These are phyloP conservation scores for Cheilosia pagana DNA, from an alignment of 2,888 invertebrate genomes.

Conservation along the genomic window DNA sequence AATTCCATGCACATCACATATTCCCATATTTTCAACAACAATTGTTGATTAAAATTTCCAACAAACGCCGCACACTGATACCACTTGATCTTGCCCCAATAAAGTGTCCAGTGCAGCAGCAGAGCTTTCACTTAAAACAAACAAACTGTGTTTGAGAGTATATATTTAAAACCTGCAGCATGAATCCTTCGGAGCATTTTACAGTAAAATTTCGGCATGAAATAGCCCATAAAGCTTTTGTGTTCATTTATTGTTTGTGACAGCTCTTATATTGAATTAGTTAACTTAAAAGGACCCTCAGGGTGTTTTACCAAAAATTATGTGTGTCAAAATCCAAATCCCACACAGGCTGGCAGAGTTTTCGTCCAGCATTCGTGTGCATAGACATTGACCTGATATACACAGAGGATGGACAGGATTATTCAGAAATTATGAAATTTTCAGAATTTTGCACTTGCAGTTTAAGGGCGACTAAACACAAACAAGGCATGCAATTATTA, in stretches of 20 bases:
- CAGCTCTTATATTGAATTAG: slow-evolving; percentile 75
- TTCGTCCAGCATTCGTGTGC: slow-evolving; percentile 27
- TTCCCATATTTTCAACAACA: background rate
- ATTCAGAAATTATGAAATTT: slow-evolving; percentile 69
- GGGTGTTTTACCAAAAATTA: slow-evolving; percentile 69
- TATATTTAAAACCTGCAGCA: background rate
- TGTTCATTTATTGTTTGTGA: slow-evolving; percentile 76
- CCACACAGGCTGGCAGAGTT: background rate
- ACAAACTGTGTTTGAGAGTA: background rate
- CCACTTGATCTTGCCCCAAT: background rate
- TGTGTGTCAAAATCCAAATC: slow-evolving; percentile 46
- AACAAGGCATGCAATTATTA: slow-evolving; percentile 60
- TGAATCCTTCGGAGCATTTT: slow-evolving; percentile 45
- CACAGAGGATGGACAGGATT: slow-evolving; percentile 51
- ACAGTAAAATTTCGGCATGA: slow-evolving; percentile 73
- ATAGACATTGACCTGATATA: slow-evolving; percentile 37
- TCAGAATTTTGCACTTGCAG: slow-evolving; percentile 31
- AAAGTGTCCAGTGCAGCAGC: background rate
- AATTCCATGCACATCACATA: background rate
- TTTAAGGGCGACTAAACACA: slow-evolving; percentile 26
- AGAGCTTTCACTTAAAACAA: background rate
- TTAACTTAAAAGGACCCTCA: slow-evolving; percentile 70
- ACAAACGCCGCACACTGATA: background rate
- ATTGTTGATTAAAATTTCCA: background rate
- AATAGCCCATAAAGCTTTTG: slow-evolving; percentile 71